Conservation (phyloP, 2,797 vertebrate genomes). For the Neosilurus hyrtlii region DNA sequence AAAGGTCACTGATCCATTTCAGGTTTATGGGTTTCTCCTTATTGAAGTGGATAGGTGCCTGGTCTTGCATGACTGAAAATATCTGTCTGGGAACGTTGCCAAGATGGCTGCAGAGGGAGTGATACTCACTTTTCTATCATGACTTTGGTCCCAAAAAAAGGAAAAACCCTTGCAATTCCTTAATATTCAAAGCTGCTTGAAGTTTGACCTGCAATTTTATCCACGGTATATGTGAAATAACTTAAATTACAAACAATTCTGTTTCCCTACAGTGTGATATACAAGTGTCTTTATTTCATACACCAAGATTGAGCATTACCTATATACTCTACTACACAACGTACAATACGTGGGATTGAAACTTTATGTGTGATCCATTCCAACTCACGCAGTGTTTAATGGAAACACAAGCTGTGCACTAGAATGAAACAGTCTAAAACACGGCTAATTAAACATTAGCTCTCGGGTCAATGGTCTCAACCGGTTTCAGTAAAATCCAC, state of each 20-base stretch:
- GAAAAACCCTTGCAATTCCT: neutral
- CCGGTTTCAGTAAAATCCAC: neutral
- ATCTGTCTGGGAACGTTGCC: neutral
- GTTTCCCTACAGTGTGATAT: neutral
- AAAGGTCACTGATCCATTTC: constrained; percentile 3
- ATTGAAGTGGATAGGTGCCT: constrained; percentile 46
- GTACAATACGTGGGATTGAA: neutral
- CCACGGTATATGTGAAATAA: neutral
- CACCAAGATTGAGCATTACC: neutral
- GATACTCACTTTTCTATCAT: neutral
- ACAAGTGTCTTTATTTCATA: neutral
- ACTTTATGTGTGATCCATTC: neutral
- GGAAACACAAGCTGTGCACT: neutral
- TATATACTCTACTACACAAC: neutral
- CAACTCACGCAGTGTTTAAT: neutral
- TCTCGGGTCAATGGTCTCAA: neutral
- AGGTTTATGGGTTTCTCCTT: constrained; percentile 1
- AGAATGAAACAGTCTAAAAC: neutral
- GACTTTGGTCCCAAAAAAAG: neutral
- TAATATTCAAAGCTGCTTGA: neutral
- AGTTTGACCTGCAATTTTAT: neutral
- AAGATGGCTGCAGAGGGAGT: neutral
- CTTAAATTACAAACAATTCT: neutral
- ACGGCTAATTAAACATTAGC: constrained; percentile 6
- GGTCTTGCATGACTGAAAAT: neutral